These are phyloP conservation scores for Microtus montanus DNA, from an alignment of 2,113 vertebrate species.

Conservation along the genomic window DNA sequence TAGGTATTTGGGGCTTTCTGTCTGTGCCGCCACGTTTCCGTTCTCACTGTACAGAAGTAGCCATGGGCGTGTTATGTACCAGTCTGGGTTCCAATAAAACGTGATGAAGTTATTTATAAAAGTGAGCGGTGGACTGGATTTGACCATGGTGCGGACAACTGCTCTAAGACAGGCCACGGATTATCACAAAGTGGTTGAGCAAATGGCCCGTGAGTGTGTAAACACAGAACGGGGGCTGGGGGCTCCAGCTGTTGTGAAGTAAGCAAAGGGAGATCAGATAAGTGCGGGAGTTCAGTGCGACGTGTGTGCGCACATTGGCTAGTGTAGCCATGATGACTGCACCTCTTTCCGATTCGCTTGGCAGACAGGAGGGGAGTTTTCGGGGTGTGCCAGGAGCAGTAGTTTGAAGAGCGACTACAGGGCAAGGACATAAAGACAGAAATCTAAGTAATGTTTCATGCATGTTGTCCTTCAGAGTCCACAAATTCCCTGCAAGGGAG, in stretches of 20 bases:
- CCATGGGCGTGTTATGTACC: accelerated
- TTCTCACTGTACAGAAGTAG: background rate
- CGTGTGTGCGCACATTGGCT: background rate
- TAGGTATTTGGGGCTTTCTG: background rate
- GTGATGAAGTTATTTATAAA: background rate
- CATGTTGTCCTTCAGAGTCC: background rate
- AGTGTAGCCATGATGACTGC: background rate
- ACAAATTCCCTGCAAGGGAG: background rate
- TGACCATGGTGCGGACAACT: background rate
- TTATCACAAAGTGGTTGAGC: background rate
- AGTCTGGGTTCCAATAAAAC: background rate
- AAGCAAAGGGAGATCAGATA: background rate
- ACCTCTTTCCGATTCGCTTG: background rate
- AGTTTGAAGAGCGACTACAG: background rate
- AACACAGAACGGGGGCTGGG: accelerated
- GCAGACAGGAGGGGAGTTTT: background rate
- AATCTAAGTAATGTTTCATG: background rate
- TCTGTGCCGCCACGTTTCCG: background rate
- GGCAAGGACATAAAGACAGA: background rate
- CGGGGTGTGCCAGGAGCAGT: background rate
- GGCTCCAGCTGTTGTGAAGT: too few species aligned
- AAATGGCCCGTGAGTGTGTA: background rate
- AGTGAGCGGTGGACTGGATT: background rate
- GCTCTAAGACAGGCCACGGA: background rate
- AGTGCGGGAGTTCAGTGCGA: background rate